Evolutionary conservation across 2,797 vertebrate species (phyloP).

Genomic region (Micropoecilia bifurca): DNA sequence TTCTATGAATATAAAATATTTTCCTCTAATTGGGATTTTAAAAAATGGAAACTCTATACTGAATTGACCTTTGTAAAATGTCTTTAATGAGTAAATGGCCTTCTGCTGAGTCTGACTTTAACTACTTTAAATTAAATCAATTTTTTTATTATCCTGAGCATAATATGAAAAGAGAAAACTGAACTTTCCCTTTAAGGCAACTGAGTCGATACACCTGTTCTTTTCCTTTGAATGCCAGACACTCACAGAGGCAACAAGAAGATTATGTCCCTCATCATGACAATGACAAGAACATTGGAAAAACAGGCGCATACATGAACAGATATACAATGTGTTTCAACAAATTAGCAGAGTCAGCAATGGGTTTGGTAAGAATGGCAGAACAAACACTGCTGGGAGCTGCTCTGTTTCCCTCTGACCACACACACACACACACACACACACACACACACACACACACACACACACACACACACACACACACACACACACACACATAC

Average conservation of each 20-base stretch:
- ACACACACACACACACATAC: conserved; percentile 11
- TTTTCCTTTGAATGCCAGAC: neutral
- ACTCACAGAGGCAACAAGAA: neutral
- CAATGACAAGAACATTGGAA: conserved; percentile 37
- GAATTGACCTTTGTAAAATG: neutral
- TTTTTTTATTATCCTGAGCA: neutral
- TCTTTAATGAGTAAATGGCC: neutral
- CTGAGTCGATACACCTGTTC: neutral
- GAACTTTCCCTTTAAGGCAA: neutral
- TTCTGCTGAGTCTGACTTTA: neutral
- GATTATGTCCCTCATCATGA: conserved; percentile 36
- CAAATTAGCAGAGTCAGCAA: conserved; percentile 52
- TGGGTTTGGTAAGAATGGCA: conserved; percentile 21
- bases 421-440: conserved; percentile 19
- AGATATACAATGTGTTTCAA: conserved; percentile 19
- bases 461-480: conserved; percentile 16
- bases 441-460: conserved; percentile 13
- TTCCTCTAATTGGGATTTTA: neutral
- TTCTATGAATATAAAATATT: neutral
- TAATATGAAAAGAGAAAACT: neutral
- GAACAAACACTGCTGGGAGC: conserved; percentile 31
- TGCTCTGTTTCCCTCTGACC: neutral
- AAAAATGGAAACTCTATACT: neutral
- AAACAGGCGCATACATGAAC: conserved; percentile 6
- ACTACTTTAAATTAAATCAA: neutral